Conservation (phyloP, 2,797 vertebrate species). For the Rhyacichthys aspro region DNA sequence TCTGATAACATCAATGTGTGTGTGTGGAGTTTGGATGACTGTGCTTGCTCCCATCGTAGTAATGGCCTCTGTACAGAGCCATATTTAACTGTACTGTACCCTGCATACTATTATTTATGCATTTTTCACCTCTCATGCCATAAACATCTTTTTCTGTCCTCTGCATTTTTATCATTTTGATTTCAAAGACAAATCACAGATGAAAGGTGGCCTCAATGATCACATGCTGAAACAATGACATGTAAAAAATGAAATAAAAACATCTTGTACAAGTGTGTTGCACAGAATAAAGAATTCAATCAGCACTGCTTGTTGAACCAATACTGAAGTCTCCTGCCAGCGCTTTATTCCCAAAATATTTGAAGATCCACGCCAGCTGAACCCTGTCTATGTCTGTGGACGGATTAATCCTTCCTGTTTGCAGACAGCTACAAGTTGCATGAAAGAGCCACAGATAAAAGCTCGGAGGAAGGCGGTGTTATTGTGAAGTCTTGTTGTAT, state of each 20-base stretch:
- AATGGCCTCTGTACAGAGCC: too few relatives aligned
- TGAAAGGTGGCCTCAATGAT: constrained; percentile 40
- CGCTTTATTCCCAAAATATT: constrained; percentile 12
- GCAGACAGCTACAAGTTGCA: constrained; percentile 32
- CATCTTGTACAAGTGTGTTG: too few relatives aligned
- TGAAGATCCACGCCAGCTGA: background rate
- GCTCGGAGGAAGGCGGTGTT: constrained; percentile 36
- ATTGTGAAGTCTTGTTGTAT: constrained; percentile 54
- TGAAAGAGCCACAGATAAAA: constrained; percentile 42
- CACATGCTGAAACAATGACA: constrained; percentile 2
- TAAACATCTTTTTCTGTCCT: constrained; percentile 20
- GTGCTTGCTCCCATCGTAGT: too few relatives aligned
- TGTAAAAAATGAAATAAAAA: background rate
- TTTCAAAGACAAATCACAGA: constrained; percentile 22
- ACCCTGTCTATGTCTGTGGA: constrained; percentile 7
- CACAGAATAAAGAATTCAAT: too few relatives aligned
- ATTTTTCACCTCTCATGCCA: too few relatives aligned
- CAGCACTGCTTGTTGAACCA: background rate
- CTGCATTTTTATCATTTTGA: constrained; percentile 17
- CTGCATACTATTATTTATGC: too few relatives aligned
- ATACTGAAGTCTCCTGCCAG: background rate
- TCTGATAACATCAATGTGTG: constrained; percentile 44
- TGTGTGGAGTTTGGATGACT: background rate
- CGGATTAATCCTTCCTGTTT: constrained; percentile 38
- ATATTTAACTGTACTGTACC: too few relatives aligned